Evolutionary conservation across 2,797 vertebrate genomes (phyloP), one percentile per base, ranked within the genome.

Genomic region (Spea hammondii): DNA sequence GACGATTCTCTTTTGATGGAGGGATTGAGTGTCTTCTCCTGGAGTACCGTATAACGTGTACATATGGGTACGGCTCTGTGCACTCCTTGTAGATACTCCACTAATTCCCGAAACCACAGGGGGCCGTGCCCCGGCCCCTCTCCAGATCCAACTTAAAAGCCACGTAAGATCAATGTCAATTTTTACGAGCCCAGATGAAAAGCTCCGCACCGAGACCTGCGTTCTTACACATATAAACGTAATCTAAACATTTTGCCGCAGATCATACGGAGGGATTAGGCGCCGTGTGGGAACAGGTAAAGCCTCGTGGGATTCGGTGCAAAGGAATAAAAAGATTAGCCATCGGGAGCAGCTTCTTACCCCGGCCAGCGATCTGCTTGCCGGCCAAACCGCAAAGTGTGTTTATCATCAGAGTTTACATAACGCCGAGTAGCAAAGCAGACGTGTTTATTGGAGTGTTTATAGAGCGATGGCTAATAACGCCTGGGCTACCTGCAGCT

Each of bases 181-280:
- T 67, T 79, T 60, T 79, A 69, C 73, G 48, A 79, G 73, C 69
- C 62, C 50, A 74, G 71, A 79, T 74, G 78, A 79, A 79, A 79
- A 74, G 71, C 55, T 50, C 3, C 3, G 11, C 68, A 53, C 13
- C 5, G 17, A 57, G 62, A 32, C 67, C 71, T 8, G 59, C 4
- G 47, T 74, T 51, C 64, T 17, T 51, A 62, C 54, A 62, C 67
- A 79, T 14, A 44, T 17, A 60, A 51, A 14, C 62, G 17, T 17
- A 65, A 50, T 17, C 6, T 54, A 62, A 71, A 65, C 76, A 54
- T 57, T 53, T 13, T 32, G 62, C 51, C 14, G 7, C 17, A 13
- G 62, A 72, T 72, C 62, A 72, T 65, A 73, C 70, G 50, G 6
- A 12, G 70, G 77, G 77, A 79, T 74, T 79, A 79, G 14, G 11